Percentiles rank a stretch among this genome's conserved stretches.
These are phyloP conservation scores for Galemys pyrenaicus DNA, from an alignment of 2,113 vertebrate species.

Conservation along the genomic window DNA sequence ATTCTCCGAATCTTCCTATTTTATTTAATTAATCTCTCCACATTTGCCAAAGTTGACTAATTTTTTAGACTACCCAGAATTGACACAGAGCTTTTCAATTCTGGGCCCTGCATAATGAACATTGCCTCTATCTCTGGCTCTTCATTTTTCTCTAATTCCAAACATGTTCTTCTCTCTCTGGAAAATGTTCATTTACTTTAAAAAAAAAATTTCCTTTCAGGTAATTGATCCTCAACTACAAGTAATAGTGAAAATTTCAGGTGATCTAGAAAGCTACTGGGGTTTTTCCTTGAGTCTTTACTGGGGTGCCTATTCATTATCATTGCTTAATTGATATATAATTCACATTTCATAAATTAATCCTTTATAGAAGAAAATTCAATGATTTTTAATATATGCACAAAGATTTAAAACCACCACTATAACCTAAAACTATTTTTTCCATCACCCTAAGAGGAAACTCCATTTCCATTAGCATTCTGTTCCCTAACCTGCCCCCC, in stretches of 20 bases:
- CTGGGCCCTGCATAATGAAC: background rate
- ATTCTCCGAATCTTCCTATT: background rate
- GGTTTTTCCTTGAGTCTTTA: background rate
- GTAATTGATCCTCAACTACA: background rate
- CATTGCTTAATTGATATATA: background rate
- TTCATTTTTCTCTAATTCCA: background rate
- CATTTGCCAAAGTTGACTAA: background rate
- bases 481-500: background rate
- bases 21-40: background rate
- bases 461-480: background rate
- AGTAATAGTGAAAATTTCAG: background rate
- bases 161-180: background rate
- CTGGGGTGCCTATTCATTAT: background rate
- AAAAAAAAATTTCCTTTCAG: background rate
- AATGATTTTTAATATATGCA: background rate
- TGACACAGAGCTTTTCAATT: background rate
- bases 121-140: background rate
- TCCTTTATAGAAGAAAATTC: background rate
- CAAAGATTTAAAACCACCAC: background rate
- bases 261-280: background rate
- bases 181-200: background rate
- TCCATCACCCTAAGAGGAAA: background rate
- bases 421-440: background rate
- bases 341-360: background rate
- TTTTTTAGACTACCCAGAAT: background rate